Evolutionary conservation across 2,797 vertebrate genomes (phyloP).

Genomic region (Microctenopoma lineatum): DNA sequence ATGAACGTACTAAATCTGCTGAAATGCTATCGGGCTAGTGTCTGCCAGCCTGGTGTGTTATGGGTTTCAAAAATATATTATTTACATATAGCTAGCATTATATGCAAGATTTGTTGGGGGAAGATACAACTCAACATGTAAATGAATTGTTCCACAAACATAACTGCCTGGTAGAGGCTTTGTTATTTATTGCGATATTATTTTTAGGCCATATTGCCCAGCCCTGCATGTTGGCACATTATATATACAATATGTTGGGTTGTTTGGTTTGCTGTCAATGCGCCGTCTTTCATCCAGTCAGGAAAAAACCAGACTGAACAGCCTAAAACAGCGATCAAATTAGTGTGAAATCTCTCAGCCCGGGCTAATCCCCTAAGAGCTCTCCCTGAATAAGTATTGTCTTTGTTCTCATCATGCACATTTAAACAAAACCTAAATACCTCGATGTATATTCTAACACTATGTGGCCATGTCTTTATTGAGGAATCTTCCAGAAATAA

Average conservation of each 20-base stretch:
- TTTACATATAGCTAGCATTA: too few relatives aligned
- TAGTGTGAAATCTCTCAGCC: constrained; percentile 36
- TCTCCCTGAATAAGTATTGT: constrained; percentile 52
- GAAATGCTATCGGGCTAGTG: too few relatives aligned
- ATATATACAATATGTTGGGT: neutral
- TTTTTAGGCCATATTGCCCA: too few relatives aligned
- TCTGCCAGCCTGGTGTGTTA: too few relatives aligned
- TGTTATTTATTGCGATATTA: too few relatives aligned
- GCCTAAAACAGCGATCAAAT: constrained; percentile 49
- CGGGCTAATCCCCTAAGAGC: constrained; percentile 58
- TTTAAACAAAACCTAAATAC: constrained; percentile 13
- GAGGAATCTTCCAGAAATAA: neutral
- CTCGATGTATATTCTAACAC: neutral
- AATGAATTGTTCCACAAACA: neutral
- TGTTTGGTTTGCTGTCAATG: neutral
- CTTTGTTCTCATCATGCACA: constrained; percentile 7
- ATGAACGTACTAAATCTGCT: too few relatives aligned
- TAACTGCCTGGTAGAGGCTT: neutral
- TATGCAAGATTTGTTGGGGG: neutral
- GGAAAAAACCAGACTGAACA: constrained; percentile 5
- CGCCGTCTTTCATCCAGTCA: neutral
- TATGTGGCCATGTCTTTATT: neutral
- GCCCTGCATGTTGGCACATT: too few relatives aligned
- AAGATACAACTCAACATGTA: neutral
- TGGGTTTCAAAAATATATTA: too few relatives aligned